Percentiles rank a stretch among this genome's conserved stretches.
Conservation (phyloP, 2,797 vertebrate genomes). For the Poecilia wingei region DNA sequence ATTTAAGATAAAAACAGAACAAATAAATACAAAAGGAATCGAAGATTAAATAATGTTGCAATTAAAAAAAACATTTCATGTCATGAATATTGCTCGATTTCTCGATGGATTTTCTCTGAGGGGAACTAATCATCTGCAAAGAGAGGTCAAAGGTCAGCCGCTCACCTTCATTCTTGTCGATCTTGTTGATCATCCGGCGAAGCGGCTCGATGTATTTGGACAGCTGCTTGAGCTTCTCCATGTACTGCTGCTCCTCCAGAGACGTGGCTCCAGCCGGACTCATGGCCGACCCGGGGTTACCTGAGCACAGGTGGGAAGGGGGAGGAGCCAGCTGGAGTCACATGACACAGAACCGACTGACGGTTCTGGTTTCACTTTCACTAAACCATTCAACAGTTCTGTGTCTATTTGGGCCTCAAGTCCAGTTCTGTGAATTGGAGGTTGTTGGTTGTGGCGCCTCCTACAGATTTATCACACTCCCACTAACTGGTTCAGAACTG, state of each 20-base stretch:
- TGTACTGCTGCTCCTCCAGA: constrained; percentile 96
- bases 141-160: neutral
- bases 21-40: neutral
- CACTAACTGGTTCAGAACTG: too few relatives aligned
- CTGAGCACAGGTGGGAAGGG: constrained; percentile 63
- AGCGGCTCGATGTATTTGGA: constrained; percentile 98
- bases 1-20: neutral
- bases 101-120: neutral
- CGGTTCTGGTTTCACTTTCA: neutral
- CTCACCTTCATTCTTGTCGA: constrained; percentile 96
- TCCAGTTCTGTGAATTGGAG: neutral
- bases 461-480: neutral
- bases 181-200: constrained; percentile 98
- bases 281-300: constrained; percentile 93
- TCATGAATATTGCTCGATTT: neutral
- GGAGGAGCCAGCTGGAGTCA: neutral
- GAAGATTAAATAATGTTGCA: neutral
- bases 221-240: constrained; percentile 96
- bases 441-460: neutral
- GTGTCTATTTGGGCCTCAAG: neutral
- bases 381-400: neutral
- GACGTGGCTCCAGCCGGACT: constrained; percentile 91
- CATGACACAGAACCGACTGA: neutral
- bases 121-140: neutral
- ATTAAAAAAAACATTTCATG: neutral